Percentiles rank a stretch among this genome's conserved stretches.
Evolutionary conservation across 2,888 invertebrate species (phyloP).

Genomic region (Ceramica pisi): DNA sequence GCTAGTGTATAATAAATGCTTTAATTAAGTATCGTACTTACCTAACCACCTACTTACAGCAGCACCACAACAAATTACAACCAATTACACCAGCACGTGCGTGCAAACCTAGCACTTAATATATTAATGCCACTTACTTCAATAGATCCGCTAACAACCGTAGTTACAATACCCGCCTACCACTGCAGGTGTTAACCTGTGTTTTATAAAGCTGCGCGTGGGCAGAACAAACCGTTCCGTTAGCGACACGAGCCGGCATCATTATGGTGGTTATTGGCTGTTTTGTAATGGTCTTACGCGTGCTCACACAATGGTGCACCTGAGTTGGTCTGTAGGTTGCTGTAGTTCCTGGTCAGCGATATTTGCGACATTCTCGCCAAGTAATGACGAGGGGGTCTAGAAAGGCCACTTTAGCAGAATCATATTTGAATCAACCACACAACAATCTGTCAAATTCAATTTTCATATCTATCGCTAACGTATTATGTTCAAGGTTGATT

Average conservation of each 20-base stretch:
- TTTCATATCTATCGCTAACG: no score
- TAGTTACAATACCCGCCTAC: slow-evolving; percentile 39
- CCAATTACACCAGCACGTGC: slow-evolving; percentile 4
- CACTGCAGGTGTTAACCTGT: slow-evolving; percentile 46
- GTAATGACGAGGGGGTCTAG: no score
- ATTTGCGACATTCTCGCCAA: no score
- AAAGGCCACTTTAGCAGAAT: no score
- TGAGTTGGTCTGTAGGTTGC: neutral
- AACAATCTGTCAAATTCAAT: no score
- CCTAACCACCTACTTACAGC: neutral
- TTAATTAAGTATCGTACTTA: neutral
- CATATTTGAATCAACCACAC: no score
- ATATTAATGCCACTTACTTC: slow-evolving; percentile 23
- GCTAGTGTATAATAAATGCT: no score
- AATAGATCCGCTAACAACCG: slow-evolving; percentile 18
- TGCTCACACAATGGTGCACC: slow-evolving; percentile 3
- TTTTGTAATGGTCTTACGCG: slow-evolving; percentile 35
- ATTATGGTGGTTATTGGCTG: slow-evolving; percentile 50
- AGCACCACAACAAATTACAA: no score
- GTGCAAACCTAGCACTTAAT: slow-evolving; percentile 22
- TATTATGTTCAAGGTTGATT: no score
- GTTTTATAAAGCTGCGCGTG: slow-evolving; percentile 47
- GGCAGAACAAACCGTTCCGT: slow-evolving; percentile 53
- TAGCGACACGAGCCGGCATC: slow-evolving; percentile 45
- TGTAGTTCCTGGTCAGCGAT: neutral